These are phyloP conservation scores for Stegostoma tigrinum DNA, from an alignment of 2,113 vertebrate genomes.

Conservation along the genomic window DNA sequence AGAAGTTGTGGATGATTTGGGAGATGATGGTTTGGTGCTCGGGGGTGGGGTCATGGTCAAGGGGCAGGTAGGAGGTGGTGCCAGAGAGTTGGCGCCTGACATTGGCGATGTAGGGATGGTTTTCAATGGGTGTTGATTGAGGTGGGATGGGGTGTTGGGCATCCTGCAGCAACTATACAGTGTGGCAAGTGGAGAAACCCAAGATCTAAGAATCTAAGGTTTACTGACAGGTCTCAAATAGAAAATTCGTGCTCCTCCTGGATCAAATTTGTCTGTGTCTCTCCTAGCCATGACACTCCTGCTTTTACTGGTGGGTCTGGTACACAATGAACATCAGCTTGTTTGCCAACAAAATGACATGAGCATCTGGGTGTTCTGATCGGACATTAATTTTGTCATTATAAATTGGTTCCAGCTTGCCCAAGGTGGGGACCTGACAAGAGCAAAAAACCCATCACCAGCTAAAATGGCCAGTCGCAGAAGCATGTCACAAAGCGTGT, in stretches of 20 bases:
- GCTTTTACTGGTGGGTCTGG: no score
- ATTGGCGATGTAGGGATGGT: no score
- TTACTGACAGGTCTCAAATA: not conserved
- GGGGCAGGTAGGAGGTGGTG: no score
- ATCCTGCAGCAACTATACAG: no score
- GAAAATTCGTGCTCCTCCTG: not conserved
- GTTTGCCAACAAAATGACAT: not conserved
- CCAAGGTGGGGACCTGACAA: no score
- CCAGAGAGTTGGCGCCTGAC: no score
- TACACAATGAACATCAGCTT: not conserved
- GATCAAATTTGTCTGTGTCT: not conserved
- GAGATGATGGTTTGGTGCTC: no score
- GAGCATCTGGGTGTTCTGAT: not conserved
- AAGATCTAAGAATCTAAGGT: not conserved
- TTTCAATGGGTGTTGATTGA: not conserved
- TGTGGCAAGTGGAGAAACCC: not conserved
- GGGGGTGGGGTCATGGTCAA: no score
- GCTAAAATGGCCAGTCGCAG: not conserved
- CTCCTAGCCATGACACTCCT: not conserved
- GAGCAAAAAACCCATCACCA: not conserved
- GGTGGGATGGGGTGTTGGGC: not conserved
- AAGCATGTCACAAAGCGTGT: not conserved
- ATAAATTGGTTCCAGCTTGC: not conserved
- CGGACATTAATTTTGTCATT: not conserved
- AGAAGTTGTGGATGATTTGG: no score